Base-by-base conservation (phyloP, 2,797 vertebrate genomes). In the Loriculus beryllinus region DNA sequence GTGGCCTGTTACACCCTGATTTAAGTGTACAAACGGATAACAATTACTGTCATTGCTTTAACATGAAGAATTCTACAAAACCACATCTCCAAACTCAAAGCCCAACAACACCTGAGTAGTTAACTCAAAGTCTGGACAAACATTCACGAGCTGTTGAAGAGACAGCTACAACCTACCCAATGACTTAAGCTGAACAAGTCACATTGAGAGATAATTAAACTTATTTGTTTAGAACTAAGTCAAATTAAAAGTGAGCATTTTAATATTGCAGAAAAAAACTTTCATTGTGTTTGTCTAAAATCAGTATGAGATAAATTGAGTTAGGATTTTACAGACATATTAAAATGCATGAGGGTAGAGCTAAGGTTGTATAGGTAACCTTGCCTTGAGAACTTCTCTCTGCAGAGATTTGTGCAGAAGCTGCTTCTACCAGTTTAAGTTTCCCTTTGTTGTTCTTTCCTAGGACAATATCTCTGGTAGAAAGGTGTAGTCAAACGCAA, bases 401-500 rank as follows among this genome's bases (percentile, higher is more conserved):
- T 14, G 48, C 2, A 1, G 64, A 72, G 56, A 28, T 56, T n/a
- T 40, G 54, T 29, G 48, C 47, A 82, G 62, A 54, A 74, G 45
- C 14, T 84, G 14, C 45, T 87, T 51, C 49, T 11, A 20, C 40
- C 18, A 60, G 12, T 17, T 39, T 47, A 0, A 1, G 0, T 49
- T 52, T 60, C 14, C 16, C 17, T 12, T 1, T 0, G 14, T 25
- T 67, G 59, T 2, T 19, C 67, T 77, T n/a, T 37, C 14, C 52
- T 45, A 31, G 65, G 25, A 62, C 51, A 76, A 31, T 3, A 29
- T 15, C 12, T 7, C 23, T 5, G 28, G 57, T 14, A 42, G 78
- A 62, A 91, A 93, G 82, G 59, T 70, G 80, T 78, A 83, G 63
- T 90, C 87, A 88, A 86, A 91, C 19, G 31, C 65, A 88, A 77